A percentile compares a stretch with the other conserved stretches of the same genome.
Evolutionary conservation across 2,113 vertebrate genomes (phyloP).

Genomic region (Pitta sordida): DNA sequence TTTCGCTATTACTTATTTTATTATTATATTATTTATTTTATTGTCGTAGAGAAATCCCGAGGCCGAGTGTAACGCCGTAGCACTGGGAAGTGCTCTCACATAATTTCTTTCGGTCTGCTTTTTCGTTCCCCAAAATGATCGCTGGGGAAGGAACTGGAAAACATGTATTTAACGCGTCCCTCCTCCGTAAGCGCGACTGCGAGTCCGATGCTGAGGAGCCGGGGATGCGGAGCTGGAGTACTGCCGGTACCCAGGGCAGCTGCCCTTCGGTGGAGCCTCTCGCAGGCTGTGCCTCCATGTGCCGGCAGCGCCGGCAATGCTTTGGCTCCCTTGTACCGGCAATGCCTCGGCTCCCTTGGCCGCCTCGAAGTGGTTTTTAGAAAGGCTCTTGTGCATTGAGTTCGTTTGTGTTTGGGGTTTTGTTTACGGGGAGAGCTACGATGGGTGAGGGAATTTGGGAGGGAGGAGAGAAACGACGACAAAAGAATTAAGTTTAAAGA

Average conservation of each 20-base stretch:
- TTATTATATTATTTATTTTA: too few relatives aligned
- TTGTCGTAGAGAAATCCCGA: background rate
- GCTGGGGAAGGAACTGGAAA: background rate
- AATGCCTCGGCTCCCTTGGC: background rate
- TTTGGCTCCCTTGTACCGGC: background rate
- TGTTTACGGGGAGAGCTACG: conserved; percentile 19
- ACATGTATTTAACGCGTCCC: rapidly evolving
- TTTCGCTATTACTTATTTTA: background rate
- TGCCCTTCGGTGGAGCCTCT: background rate
- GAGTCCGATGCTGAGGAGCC: background rate
- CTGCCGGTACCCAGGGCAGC: background rate
- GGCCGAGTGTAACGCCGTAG: background rate
- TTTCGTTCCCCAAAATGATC: background rate
- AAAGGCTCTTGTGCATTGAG: background rate
- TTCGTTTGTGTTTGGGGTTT: background rate
- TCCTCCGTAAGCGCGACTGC: background rate
- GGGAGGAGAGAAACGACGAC: background rate
- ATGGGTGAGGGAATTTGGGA: background rate
- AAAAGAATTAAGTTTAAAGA: conserved; percentile 52
- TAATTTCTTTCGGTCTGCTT: background rate
- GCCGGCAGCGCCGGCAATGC: background rate
- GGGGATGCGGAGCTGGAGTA: background rate
- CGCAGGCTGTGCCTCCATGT: background rate
- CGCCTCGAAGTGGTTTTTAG: background rate
- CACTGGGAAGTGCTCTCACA: background rate